Percentiles rank a stretch among this genome's conserved stretches.
phyloP scores from a whole-genome alignment of 2,113 vertebrate genomes.

The Toxotes jaculatrix region DNA sequence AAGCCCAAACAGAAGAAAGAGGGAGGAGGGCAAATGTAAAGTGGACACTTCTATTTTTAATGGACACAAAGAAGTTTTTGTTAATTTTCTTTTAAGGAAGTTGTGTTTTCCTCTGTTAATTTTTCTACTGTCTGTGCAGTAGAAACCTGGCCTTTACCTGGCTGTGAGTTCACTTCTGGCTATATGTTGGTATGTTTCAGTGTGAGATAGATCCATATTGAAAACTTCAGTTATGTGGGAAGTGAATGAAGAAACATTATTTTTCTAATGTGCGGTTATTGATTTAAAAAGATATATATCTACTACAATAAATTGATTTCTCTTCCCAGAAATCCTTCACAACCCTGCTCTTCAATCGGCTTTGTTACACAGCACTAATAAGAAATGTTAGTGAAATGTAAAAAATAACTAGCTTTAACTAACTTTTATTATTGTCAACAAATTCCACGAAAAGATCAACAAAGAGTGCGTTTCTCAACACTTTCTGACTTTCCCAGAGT shows the following conservation, averaged over 20 bases:
- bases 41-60: constrained; percentile 45
- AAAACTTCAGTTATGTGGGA: background rate
- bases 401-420: background rate
- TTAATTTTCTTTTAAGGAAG: constrained; percentile 23
- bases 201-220: background rate
- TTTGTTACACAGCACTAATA: background rate
- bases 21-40: constrained; percentile 43
- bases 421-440: too few relatives aligned
- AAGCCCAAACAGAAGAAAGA: constrained; percentile 64
- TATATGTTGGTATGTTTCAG: background rate
- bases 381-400: background rate
- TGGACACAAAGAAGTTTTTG: constrained; percentile 7
- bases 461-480: too few relatives aligned
- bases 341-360: background rate
- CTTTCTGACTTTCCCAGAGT: too few relatives aligned
- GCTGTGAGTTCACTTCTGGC: background rate
- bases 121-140: background rate
- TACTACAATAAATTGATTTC: constrained; percentile 52
- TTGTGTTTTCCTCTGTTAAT: background rate
- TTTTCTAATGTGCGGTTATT: constrained; percentile 51
- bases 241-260: constrained; percentile 32
- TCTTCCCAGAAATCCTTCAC: constrained; percentile 6
- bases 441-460: too few relatives aligned
- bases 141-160: background rate
- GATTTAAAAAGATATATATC: constrained; percentile 13